Evolutionary conservation across 2,113 vertebrate species (phyloP).

Genomic region (Macquaria ambigua): DNA sequence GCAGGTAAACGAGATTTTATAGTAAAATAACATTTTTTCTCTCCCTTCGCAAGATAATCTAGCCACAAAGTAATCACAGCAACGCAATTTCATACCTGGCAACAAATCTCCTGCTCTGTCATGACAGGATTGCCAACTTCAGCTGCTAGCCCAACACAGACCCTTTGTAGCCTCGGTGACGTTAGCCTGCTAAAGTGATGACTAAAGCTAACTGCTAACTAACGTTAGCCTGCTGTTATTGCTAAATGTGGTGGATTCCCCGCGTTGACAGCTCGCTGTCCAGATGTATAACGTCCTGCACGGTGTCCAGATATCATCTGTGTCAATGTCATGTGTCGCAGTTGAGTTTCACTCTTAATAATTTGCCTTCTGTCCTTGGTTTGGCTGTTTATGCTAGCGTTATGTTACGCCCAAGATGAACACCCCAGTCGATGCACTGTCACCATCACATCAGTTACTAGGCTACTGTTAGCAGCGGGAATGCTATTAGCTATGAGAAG

Average conservation of each 20-base stretch:
- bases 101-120: background rate
- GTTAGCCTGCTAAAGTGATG: conserved; percentile 79
- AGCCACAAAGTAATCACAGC: background rate
- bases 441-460: conserved; percentile 47
- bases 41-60: background rate
- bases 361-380: conserved; percentile 2
- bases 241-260: conserved; percentile 17
- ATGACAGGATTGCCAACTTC: background rate
- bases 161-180: conserved; percentile 57
- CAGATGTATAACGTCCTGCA: background rate
- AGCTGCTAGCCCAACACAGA: conserved; percentile 1
- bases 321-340: background rate
- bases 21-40: conserved; percentile 10
- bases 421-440: conserved; percentile 55
- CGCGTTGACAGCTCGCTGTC: conserved; percentile 46
- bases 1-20: conserved; percentile 81
- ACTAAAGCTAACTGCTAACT: conserved; percentile 77
- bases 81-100: background rate
- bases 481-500: background rate
- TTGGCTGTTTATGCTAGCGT: conserved; percentile 42
- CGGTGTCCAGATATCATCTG: background rate
- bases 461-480: conserved; percentile 21
- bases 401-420: conserved; percentile 60
- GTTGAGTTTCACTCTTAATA: background rate
- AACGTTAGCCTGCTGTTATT: conserved; percentile 49